Evolutionary conservation across 2,797 vertebrate genomes (phyloP), one percentile per base, ranked within the genome.

Genomic region (Pseudomugil tenellus): DNA sequence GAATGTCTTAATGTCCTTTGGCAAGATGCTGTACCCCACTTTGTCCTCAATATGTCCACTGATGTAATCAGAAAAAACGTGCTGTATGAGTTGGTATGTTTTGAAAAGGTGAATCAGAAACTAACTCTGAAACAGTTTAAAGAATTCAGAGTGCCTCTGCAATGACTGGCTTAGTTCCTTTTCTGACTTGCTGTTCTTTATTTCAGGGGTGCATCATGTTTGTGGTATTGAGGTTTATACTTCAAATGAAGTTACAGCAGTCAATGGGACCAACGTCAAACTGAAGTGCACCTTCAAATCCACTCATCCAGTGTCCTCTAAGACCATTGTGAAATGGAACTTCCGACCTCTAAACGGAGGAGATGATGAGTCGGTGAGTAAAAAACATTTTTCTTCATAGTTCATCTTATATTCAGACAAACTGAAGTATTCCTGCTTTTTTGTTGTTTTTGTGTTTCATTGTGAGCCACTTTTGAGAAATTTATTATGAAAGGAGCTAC

Each of bases 231-330:
- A 95, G 2, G 87, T 98, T 64, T 74, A 79, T 74, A 96, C 95
- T 0, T 54, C 92, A 0, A 76, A 29, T 12, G 91, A 93, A 28
- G 25, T 97, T 85, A 91, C 96, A 23, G 95, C 79, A 0, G 89
- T 94, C 64, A 99, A 99, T 0, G 97, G 97, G 76, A 97, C 97
- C 0, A 75, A 95, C 11, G 83, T 94, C 59, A 90, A 86, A 14
- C 86, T 99, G 63, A 96, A 95, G 85, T 99, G 97, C 90, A 97
- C 94, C 67, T 99, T 98, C 63, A 93, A 79, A 63, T 95, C 95
- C 85, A 93, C 17, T 23, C 1, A 75, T 0, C 59, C 87, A 0
- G 68, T 93, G 39, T 62, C 93, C 0, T 51, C 84, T 25, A 1
- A 78, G 0, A 82, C 95, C 2, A 73, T 71, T 0, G 95, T 97